Conservation (phyloP, 2,113 vertebrate genomes). For the Cebus imitator region DNA sequence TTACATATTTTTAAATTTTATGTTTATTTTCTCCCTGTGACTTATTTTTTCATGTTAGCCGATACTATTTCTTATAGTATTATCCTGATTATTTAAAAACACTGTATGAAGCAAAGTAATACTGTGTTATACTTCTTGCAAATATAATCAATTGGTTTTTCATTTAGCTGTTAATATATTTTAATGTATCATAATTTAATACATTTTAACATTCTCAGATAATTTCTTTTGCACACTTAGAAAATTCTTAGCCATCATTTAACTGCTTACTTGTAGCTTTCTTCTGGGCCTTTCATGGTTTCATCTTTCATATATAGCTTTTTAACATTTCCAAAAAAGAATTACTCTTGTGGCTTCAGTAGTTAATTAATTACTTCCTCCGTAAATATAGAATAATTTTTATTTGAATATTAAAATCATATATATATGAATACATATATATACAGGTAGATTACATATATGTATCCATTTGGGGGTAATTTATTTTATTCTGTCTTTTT, state of each 20-base stretch:
- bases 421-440: not conserved
- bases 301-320: not conserved
- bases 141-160: not conserved
- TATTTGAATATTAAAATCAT: not conserved
- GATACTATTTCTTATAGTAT: not conserved
- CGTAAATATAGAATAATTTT: not conserved
- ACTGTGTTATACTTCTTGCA: not conserved
- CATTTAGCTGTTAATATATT: not conserved
- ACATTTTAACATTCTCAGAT: not conserved
- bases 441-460: not conserved
- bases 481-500: not conserved
- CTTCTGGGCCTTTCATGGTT: not conserved
- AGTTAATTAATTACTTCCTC: not conserved
- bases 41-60: not conserved
- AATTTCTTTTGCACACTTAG: not conserved
- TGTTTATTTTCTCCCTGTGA: not conserved
- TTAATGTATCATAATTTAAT: not conserved
- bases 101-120: not conserved
- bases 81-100: constrained; percentile 6
- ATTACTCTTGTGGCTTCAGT: not conserved
- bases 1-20: not conserved
- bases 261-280: not conserved
- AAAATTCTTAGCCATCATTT: not conserved
- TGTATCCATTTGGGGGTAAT: not conserved
- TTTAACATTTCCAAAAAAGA: not conserved